phyloP scores from a whole-genome alignment of 2,797 vertebrate genomes.

The Malurus leucopterus region DNA sequence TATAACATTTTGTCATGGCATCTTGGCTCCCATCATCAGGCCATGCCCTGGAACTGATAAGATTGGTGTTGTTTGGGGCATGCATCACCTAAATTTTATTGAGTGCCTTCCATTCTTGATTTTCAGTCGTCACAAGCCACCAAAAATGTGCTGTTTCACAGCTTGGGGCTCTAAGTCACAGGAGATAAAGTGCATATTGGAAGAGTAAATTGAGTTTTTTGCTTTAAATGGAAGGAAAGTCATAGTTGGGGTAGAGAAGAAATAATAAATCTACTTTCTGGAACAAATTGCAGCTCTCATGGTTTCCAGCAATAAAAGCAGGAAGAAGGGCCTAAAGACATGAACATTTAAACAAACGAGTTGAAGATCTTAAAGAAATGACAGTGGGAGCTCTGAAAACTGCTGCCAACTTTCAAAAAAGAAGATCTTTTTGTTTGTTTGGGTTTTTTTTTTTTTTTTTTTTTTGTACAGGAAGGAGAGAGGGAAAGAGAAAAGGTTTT shows the following conservation, averaged over 20 bases:
- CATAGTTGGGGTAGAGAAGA: background rate
- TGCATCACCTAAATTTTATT: background rate
- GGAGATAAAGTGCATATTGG: background rate
- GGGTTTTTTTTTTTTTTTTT: constrained; percentile 18
- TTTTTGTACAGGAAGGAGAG: background rate
- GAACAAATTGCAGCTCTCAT: constrained; percentile 19
- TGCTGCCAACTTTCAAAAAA: background rate
- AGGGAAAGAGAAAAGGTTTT: background rate
- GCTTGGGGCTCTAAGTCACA: background rate
- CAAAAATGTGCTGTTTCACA: background rate
- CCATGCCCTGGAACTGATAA: background rate
- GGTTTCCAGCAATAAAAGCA: constrained; percentile 11
- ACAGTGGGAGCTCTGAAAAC: background rate
- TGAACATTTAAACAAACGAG: constrained; percentile 40
- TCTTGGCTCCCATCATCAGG: background rate
- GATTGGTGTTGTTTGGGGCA: background rate
- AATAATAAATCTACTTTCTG: constrained; percentile 42
- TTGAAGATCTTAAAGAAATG: constrained; percentile 17
- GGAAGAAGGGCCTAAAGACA: constrained; percentile 34
- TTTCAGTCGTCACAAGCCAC: background rate
- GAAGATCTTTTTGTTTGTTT: constrained; percentile 12
- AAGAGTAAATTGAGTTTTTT: constrained; percentile 5
- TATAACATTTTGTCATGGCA: background rate
- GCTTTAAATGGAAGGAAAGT: constrained; percentile 2
- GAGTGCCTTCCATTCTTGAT: background rate